phyloP scores from a whole-genome alignment of 2,113 vertebrate genomes.

The Poeciliopsis prolifica region DNA sequence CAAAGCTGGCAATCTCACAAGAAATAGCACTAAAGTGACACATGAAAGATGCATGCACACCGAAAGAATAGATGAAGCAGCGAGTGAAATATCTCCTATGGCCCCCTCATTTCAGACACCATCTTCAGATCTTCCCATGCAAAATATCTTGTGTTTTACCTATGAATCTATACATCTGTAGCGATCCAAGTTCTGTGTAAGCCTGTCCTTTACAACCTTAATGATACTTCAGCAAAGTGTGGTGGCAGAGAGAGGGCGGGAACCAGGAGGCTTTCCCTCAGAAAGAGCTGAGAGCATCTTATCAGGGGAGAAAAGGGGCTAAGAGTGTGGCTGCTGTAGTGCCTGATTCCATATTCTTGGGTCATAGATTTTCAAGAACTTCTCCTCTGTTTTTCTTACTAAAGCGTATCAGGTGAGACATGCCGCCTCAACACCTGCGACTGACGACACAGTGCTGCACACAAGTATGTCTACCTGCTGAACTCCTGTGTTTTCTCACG shows the following conservation, averaged over 20 bases:
- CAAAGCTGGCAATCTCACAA: conserved; percentile 71
- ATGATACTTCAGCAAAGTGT: conserved; percentile 76
- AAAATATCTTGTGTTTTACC: conserved; percentile 49
- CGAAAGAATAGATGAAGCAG: conserved; percentile 47
- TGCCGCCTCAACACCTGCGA: conserved; percentile 41
- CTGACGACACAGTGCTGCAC: conserved; percentile 6
- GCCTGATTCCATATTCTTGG: conserved; percentile 71
- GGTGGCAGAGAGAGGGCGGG: conserved; percentile 69
- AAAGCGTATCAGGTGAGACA: conserved; percentile 15
- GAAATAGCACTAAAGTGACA: conserved; percentile 53
- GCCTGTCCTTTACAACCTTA: conserved; percentile 67
- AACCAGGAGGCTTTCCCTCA: conserved; percentile 61
- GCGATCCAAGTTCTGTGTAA: conserved; percentile 56
- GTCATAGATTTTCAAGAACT: conserved; percentile 68
- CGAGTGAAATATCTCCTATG: background rate
- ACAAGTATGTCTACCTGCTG: background rate
- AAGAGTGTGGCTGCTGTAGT: conserved; percentile 70
- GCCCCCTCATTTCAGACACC: conserved; percentile 20
- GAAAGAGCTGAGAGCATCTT: conserved; percentile 73
- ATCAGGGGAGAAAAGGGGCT: conserved; percentile 57
- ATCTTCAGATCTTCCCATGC: conserved; percentile 62
- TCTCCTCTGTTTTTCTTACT: conserved; percentile 39
- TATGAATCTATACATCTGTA: conserved; percentile 56
- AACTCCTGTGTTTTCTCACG: background rate
- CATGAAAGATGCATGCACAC: conserved; percentile 62